Conservation (phyloP, 2,888 invertebrate species). For the Ernsta delagoae region DNA sequence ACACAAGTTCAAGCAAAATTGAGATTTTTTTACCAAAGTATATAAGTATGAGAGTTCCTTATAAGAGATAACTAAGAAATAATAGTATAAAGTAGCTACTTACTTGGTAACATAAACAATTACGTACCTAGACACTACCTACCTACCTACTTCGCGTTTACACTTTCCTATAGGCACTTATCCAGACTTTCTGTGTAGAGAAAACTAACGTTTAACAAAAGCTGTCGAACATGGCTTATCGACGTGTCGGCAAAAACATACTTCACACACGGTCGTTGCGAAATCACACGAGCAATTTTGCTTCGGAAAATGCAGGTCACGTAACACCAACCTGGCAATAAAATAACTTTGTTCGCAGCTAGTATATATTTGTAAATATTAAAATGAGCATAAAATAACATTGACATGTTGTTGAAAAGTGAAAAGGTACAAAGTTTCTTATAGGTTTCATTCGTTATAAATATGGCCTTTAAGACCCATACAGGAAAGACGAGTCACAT, state of each 20-base stretch:
- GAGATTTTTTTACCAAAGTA: too few species aligned
- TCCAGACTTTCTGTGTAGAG: conserved; percentile 2
- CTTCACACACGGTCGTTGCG: conserved; percentile 23
- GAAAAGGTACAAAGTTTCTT: neutral
- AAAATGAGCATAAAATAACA: conserved; percentile 1
- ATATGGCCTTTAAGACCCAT: too few species aligned
- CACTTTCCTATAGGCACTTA: neutral
- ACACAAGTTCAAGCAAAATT: too few species aligned
- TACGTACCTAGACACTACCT: too few species aligned
- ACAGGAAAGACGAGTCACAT: too few species aligned
- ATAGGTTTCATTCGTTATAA: too few species aligned
- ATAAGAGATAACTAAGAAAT: too few species aligned
- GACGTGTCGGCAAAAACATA: conserved; percentile 24
- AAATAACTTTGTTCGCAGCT: conserved; percentile 26
- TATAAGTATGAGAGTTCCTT: too few species aligned
- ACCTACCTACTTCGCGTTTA: neutral
- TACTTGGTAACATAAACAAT: too few species aligned
- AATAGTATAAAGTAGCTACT: too few species aligned
- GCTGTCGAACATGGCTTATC: conserved; percentile 27
- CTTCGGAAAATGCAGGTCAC: conserved; percentile 34
- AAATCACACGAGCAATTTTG: conserved; percentile 28
- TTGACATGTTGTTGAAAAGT: neutral
- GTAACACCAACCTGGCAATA: conserved; percentile 21
- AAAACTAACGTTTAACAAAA: conserved; percentile 15
- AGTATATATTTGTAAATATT: conserved; percentile 11